Base-by-base conservation (phyloP, 2,113 vertebrate genomes). In the Mobula hypostoma region DNA sequence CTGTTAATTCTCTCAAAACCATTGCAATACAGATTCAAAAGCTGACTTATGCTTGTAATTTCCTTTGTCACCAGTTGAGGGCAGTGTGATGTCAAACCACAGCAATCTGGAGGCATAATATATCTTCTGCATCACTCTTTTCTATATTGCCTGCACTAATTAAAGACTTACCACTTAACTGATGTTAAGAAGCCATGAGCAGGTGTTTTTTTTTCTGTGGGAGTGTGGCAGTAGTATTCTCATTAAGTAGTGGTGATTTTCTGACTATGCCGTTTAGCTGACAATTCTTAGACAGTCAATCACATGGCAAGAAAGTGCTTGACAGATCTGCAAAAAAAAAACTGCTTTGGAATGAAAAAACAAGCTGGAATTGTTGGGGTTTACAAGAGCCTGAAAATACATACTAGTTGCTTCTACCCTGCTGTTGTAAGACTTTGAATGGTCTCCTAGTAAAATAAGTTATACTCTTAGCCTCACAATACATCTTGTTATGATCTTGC, bases 81-180 rank as follows among this genome's bases (percentile, higher is more conserved):
- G 91, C 91, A 93, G 91, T 93, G 91, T 74, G 48, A 74, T 14
- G 36, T 74, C 91, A 90, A 90, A 76, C 36, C 8, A 29, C 36
- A 56, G 56, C 1, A 24, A 56, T 0, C 19, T 70, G 29, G 61
- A n/a, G 61, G 85, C 85, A 7, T 19, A 58, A 85, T 29, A 0
- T 32, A 68, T 48, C 48, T 48, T 48, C 48, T 4, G 14, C 72
- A 74, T 32, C 91, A 93, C 36, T 93, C 40, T 36, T 21, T 48
- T 93, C 12, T 93, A 56, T 40, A 40, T 93, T 93, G 70, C 5
- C 66, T 93, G 68, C 56, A 93, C 91, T 93, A 93, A 93, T 93
- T 29, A 93, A 93, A 76, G 91, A 93, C 48, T 72, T 74, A 40
- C 91, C 91, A 93, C 36, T 56, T 93, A 68, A 66, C 61, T 74